A percentile compares a stretch with the other conserved stretches of the same genome.
phyloP scores from a whole-genome alignment of 2,888 invertebrate genomes.

The Palloptera scutellata region DNA sequence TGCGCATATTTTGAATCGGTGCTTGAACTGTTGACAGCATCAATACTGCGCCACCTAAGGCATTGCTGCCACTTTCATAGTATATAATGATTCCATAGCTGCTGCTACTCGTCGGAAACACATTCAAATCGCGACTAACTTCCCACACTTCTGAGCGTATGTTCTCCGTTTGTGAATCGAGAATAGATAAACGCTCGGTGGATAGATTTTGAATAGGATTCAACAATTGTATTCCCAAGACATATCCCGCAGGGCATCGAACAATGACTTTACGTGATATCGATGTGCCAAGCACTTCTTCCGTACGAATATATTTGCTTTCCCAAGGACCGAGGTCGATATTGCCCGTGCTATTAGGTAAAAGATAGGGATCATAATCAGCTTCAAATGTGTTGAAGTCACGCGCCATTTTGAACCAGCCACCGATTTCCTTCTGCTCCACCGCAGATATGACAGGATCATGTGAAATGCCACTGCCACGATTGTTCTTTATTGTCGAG shows the following conservation, averaged over 20 bases:
- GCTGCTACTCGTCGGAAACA: conserved; percentile 89
- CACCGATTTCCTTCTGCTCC: conserved; percentile 90
- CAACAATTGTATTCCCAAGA: conserved; percentile 86
- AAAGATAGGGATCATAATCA: conserved; percentile 76
- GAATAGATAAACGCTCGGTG: conserved; percentile 81
- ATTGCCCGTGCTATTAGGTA: conserved; percentile 71
- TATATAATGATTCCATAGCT: conserved; percentile 82
- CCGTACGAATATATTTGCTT: conserved; percentile 82
- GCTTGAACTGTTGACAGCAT: conserved; percentile 78
- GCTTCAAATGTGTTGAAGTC: conserved; percentile 74
- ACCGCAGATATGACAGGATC: conserved; percentile 85
- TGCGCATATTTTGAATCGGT: conserved; percentile 76
- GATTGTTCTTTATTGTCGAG: conserved; percentile 83
- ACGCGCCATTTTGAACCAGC: conserved; percentile 83
- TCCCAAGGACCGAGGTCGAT: conserved; percentile 76
- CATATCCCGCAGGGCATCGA: conserved; percentile 81
- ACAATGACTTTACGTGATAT: conserved; percentile 70
- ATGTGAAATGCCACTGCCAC: conserved; percentile 87
- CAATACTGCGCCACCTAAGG: conserved; percentile 83
- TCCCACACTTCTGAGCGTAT: conserved; percentile 76
- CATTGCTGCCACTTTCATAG: conserved; percentile 80
- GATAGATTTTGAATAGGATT: conserved; percentile 91
- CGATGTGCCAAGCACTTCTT: conserved; percentile 70
- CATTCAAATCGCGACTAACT: conserved; percentile 81
- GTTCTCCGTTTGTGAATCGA: conserved; percentile 77